Evolutionary conservation across 2,888 invertebrate genomes (phyloP).

Genomic region (Furcula furcula): DNA sequence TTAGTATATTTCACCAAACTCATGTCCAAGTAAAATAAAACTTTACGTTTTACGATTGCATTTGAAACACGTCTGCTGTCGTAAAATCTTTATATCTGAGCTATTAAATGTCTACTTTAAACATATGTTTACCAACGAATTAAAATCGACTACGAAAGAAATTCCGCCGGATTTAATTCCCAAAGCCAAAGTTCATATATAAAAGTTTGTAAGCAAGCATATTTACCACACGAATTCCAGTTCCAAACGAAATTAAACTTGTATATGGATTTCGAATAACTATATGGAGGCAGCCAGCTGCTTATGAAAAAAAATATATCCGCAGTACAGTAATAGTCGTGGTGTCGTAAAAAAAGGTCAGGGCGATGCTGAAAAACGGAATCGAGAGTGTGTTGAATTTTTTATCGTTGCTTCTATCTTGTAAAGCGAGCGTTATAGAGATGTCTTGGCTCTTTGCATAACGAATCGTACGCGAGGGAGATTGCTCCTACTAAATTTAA

Average conservation of each 20-base stretch:
- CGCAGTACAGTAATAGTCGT: constrained; percentile 43
- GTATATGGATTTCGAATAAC: constrained; percentile 27
- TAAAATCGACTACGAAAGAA: constrained; percentile 16
- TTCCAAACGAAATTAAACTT: constrained; percentile 41
- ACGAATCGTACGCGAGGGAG: constrained; percentile 50
- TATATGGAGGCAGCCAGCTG: constrained; percentile 14
- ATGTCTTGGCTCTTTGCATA: constrained; percentile 48
- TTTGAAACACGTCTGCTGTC: constrained; percentile 6
- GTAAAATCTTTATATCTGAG: constrained; percentile 10
- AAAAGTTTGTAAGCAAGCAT: constrained; percentile 42
- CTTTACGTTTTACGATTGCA: not conserved
- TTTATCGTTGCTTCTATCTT: constrained; percentile 58
- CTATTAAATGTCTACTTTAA: constrained; percentile 17
- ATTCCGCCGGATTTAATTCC: constrained; percentile 28
- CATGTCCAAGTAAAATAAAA: not conserved
- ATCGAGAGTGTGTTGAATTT: constrained; percentile 62
- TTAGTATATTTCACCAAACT: too few relatives aligned
- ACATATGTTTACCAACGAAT: constrained; percentile 2
- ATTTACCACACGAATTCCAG: constrained; percentile 30
- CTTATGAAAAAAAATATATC: constrained; percentile 47
- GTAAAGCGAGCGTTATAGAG: constrained; percentile 50
- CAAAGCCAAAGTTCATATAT: constrained; percentile 39
- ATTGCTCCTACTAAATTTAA: constrained; percentile 55
- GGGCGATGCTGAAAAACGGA: constrained; percentile 53
- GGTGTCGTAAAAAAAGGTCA: constrained; percentile 53